Evolutionary conservation across 2,797 vertebrate species (phyloP).

Genomic region (Manis crassicaudata): DNA sequence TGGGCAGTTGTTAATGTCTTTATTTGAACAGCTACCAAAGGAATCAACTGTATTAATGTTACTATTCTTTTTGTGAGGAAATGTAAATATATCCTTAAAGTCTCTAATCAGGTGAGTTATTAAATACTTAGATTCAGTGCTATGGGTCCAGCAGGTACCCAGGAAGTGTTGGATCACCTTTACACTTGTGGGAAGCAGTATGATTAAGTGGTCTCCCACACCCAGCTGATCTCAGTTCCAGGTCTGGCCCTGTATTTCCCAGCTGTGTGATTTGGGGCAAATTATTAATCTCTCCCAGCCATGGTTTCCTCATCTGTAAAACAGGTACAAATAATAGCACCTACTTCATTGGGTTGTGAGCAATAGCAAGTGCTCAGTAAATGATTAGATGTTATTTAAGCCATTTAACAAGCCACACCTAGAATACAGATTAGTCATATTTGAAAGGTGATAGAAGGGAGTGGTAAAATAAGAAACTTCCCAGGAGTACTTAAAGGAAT

Average conservation of each 20-base stretch:
- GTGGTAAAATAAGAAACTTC: conserved; percentile 13
- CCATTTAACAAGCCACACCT: conserved; percentile 18
- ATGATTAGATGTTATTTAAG: conserved; percentile 37
- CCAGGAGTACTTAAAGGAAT: background rate
- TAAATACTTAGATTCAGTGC: conserved; percentile 42
- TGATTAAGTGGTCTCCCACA: background rate
- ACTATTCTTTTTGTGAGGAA: conserved; percentile 52
- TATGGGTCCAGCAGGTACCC: conserved; percentile 35
- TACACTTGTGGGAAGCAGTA: background rate
- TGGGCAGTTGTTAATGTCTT: conserved; percentile 54
- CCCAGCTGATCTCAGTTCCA: conserved; percentile 1
- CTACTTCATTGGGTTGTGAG: background rate
- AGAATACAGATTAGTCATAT: background rate
- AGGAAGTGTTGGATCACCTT: conserved; percentile 26
- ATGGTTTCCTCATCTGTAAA: conserved; percentile 21
- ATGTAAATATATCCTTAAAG: conserved; percentile 65
- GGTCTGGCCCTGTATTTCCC: conserved; percentile 26
- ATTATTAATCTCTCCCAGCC: background rate
- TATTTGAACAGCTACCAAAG: conserved; percentile 59
- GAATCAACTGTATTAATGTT: conserved; percentile 56
- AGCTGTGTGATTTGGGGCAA: conserved; percentile 18
- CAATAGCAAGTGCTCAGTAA: conserved; percentile 28
- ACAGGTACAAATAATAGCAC: conserved; percentile 1
- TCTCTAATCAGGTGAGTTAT: conserved; percentile 64
- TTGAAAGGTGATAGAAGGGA: conserved; percentile 35